Base-by-base conservation (phyloP, 2,113 vertebrate species). In the Cheirogaleus medius region DNA sequence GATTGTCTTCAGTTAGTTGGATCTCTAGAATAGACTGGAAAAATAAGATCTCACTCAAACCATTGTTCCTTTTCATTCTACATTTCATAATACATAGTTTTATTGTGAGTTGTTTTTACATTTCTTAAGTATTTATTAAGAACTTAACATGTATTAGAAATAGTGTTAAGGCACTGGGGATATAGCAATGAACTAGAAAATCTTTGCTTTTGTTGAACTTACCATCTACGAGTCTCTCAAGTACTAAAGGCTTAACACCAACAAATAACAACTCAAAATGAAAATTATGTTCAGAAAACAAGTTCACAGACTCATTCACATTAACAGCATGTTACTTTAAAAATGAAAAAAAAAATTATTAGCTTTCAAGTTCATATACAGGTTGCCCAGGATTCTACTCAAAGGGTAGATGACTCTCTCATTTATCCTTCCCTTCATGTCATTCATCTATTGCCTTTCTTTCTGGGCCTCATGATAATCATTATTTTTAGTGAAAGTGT, bases 401-500 rank as follows among this genome's bases (percentile, higher is more conserved):
- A 37, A 54, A 96, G 23, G 21, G 21, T n/a, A 92, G 34, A 71
- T 37, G 78, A 0, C 84, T 78, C n/a, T 47, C 84, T 87, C 47
- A 58, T 86, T 92, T 87, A 78, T 95, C 21, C 20, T 87, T 60
- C 39, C 29, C 6, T 88, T 90, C 49, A 37, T 84, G 39, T 91
- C 17, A 5, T 21, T 60, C 18, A 42, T 81, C 32, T 34, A 63
- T 25, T 92, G 9, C 27, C 37, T 64, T 92, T 90, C 25, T 69
- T 95, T 85, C 44, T 91, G 58, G 64, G 7, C 27, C 66, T 95
- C 78, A 25, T 71, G 21, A 37, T 93, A 39, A 91, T 91, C 60
- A 29, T 90, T 77, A 66, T 86, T 95, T 95, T 96, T 66, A 83
- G 27, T 93, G 42, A 88, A 93, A 54, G 27, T 10, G n/a, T 66